A percentile compares a stretch with the other conserved stretches of the same genome.
Evolutionary conservation across 2,888 invertebrate species (phyloP).

Genomic region (Dryocosmus kuriphilus): DNA sequence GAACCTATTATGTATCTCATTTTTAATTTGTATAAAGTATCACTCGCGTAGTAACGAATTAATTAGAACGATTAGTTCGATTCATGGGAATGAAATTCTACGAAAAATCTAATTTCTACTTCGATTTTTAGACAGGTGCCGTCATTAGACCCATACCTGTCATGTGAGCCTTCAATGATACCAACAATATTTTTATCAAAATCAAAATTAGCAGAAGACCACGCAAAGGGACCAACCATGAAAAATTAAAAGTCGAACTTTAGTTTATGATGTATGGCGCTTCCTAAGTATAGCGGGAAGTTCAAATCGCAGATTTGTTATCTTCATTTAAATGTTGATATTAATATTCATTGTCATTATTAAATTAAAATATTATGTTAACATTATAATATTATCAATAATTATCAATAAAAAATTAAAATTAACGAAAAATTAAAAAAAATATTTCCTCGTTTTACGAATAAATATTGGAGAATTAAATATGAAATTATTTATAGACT

Average conservation of each 20-base stretch:
- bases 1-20: slow-evolving; percentile 74
- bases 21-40: slow-evolving; percentile 17
- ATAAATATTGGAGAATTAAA: too few relatives aligned
- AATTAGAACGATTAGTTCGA: slow-evolving; percentile 1
- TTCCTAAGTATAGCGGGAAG: too few relatives aligned
- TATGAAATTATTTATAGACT: too few relatives aligned
- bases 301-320: too few relatives aligned
- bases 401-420: too few relatives aligned
- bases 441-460: too few relatives aligned
- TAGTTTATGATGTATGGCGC: background rate
- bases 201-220: background rate
- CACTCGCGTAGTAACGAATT: slow-evolving; percentile 2
- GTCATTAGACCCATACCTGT: slow-evolving; percentile 11
- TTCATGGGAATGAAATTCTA: slow-evolving; percentile 27
- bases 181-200: background rate
- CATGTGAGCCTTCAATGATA: slow-evolving; percentile 29
- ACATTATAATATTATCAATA: too few relatives aligned
- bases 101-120: slow-evolving; percentile 20
- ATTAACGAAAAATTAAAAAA: too few relatives aligned
- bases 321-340: too few relatives aligned
- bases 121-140: background rate
- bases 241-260: background rate
- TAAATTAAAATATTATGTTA: too few relatives aligned
- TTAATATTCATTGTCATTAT: too few relatives aligned
- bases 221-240: background rate